Evolutionary conservation across 2,888 invertebrate genomes (phyloP), one percentile per base, ranked within the genome.

Genomic region (Prosapia bicincta): DNA sequence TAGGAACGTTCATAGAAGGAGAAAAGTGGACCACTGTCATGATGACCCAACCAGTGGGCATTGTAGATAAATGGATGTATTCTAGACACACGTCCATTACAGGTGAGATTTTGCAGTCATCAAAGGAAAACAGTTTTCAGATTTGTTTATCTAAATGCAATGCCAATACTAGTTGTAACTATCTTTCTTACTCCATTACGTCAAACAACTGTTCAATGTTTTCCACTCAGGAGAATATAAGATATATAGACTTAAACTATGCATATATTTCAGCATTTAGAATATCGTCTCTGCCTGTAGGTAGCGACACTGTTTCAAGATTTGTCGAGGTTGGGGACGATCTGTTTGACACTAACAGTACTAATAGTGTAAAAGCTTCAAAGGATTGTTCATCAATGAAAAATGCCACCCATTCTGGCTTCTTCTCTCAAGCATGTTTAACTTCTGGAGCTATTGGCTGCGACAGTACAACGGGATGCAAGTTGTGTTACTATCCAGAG

Each of bases 11-110:
- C 25, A 65, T 32, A 15, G 69, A 75, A 26, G 71, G 65, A 30
- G 25, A 54, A 9, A 69, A 38, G 26, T 78, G 77, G 77, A 77
- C 77, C 13, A 78, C 75, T 5, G 75, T 78, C n/a, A 72, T 78
- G 25, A 77, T 78, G 77, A 77, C 77, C 0, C 78, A 78, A 25
- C 78, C 78, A 0, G 69, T 69, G 6, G 75, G 77, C 25, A 65
- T 77, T 3, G 15, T 78, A 20, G 66, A 66, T 1, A 74, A 78
- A 28, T 78, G 77, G 75, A 69, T 67, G 13, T 77, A 75, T 25
- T 67, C 75, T n/a, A 30, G 78, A 3, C 77, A 78, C 26, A 78
- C 78, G 6, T 32, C 66, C 20, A 32, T 74, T 0, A 32, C 25
- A 6, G 76, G 76, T 26, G 38, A 28, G 15, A 32, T 38, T 32